Evolutionary conservation across 2,797 vertebrate genomes (phyloP).

Genomic region (Onychomys leucogaster): DNA sequence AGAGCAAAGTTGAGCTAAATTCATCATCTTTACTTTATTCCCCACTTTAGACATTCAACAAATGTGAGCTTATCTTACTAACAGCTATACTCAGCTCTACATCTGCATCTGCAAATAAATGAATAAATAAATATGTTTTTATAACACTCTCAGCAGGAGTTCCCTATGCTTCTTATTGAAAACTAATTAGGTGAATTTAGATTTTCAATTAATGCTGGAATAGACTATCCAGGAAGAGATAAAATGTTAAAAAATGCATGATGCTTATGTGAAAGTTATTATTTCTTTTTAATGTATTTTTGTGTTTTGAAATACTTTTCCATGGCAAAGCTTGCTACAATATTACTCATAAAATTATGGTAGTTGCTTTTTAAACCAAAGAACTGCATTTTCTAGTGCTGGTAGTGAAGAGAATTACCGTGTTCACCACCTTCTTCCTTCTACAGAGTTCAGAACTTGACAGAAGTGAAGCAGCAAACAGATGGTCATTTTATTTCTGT

Average conservation of each 20-base stretch:
- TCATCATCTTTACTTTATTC: not conserved
- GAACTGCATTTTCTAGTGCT: not conserved
- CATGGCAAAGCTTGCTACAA: not conserved
- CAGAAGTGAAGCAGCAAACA: not conserved
- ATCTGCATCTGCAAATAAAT: constrained; percentile 61
- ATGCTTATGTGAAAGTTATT: constrained; percentile 17
- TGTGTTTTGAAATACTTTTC: constrained; percentile 39
- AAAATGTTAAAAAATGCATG: not conserved
- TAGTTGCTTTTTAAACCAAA: not conserved
- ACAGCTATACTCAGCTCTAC: not conserved
- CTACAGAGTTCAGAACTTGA: not conserved
- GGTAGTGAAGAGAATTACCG: not conserved
- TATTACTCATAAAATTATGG: constrained; percentile 30
- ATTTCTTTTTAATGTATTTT: constrained; percentile 55
- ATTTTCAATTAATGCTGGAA: constrained; percentile 68
- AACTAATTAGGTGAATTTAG: constrained; percentile 68
- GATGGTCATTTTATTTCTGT: not conserved
- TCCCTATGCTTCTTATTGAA: constrained; percentile 50
- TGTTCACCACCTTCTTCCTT: not conserved
- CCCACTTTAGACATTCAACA: constrained; percentile 43
- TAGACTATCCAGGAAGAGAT: constrained; percentile 58
- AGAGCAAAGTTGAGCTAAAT: constrained; percentile 28
- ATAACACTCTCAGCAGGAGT: not conserved
- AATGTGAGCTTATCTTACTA: not conserved
- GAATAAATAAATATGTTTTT: constrained; percentile 70